phyloP scores from a whole-genome alignment of 2,113 vertebrate genomes.

The Nymphicus hollandicus region DNA sequence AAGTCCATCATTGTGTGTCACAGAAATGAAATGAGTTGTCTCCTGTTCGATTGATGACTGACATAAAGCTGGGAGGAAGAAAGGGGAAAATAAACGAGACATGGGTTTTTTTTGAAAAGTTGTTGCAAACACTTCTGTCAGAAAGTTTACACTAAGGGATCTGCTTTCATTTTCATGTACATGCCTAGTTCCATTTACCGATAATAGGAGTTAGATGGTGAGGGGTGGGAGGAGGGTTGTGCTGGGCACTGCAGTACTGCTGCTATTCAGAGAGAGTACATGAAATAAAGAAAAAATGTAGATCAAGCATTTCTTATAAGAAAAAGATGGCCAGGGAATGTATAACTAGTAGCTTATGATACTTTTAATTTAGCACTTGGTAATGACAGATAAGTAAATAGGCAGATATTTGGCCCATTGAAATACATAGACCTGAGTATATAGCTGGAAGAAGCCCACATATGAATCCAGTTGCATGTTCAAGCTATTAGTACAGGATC shows the following conservation, averaged over 20 bases:
- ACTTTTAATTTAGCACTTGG: neutral
- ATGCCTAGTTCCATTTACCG: neutral
- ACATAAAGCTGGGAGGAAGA: slow-evolving; percentile 78
- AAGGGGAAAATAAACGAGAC: slow-evolving; percentile 74
- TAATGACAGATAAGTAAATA: neutral
- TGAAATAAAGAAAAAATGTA: neutral
- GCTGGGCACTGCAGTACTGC: neutral
- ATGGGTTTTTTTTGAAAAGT: slow-evolving; percentile 75
- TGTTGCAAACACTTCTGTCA: slow-evolving; percentile 82
- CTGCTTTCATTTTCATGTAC: slow-evolving; percentile 28
- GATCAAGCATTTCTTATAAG: neutral
- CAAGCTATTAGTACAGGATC: neutral
- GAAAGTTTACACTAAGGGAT: slow-evolving; percentile 82
- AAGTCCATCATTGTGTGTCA: slow-evolving; percentile 92
- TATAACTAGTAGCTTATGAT: neutral
- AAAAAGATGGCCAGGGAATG: neutral
- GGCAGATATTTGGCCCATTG: neutral
- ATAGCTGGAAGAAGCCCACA: neutral
- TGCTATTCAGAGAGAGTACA: neutral
- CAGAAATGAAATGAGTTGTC: slow-evolving; percentile 97
- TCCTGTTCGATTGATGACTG: slow-evolving; percentile 91
- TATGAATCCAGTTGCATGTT: neutral
- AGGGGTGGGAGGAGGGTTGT: neutral
- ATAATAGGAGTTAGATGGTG: neutral
- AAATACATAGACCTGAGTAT: neutral